These are phyloP conservation scores for Hecatera dysodea DNA, from an alignment of 2,888 invertebrate genomes.

Conservation along the genomic window DNA sequence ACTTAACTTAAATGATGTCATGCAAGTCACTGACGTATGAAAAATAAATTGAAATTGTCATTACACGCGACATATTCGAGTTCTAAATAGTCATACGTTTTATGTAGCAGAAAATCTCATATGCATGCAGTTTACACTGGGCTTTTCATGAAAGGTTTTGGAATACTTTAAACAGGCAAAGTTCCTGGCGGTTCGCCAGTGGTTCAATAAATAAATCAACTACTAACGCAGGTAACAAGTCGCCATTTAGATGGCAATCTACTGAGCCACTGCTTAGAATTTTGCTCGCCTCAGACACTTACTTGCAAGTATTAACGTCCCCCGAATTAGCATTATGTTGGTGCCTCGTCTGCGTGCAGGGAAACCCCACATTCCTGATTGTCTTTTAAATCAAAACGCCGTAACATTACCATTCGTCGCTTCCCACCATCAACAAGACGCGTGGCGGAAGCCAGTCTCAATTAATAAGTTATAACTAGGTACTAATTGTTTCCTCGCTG, in stretches of 20 bases:
- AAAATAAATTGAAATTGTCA: constrained; percentile 26
- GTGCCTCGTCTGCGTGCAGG: constrained; percentile 48
- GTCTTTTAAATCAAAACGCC: constrained; percentile 51
- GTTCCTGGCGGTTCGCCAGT: constrained; percentile 48
- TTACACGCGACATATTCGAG: constrained; percentile 7
- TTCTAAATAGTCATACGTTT: constrained; percentile 3
- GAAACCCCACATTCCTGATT: constrained; percentile 55
- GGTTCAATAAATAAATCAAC: constrained; percentile 56
- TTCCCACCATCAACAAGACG: constrained; percentile 42
- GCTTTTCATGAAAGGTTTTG: constrained; percentile 18
- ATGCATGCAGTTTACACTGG: constrained; percentile 3
- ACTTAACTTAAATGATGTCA: constrained; percentile 48
- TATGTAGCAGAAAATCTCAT: neutral
- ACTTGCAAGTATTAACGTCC: constrained; percentile 46
- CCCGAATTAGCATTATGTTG: constrained; percentile 46
- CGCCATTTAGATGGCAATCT: constrained; percentile 51
- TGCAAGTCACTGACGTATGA: constrained; percentile 40
- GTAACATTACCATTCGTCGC: constrained; percentile 42
- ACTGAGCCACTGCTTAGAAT: constrained; percentile 54
- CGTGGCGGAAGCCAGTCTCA: constrained; percentile 54
- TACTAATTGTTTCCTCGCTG: constrained; percentile 55
- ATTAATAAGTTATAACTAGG: constrained; percentile 53
- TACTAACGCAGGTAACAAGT: constrained; percentile 46
- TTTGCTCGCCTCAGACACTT: constrained; percentile 48
- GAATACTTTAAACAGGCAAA: constrained; percentile 24